Evolutionary conservation across 2,113 vertebrate genomes (phyloP).

Genomic region (Recurvirostra avosetta): DNA sequence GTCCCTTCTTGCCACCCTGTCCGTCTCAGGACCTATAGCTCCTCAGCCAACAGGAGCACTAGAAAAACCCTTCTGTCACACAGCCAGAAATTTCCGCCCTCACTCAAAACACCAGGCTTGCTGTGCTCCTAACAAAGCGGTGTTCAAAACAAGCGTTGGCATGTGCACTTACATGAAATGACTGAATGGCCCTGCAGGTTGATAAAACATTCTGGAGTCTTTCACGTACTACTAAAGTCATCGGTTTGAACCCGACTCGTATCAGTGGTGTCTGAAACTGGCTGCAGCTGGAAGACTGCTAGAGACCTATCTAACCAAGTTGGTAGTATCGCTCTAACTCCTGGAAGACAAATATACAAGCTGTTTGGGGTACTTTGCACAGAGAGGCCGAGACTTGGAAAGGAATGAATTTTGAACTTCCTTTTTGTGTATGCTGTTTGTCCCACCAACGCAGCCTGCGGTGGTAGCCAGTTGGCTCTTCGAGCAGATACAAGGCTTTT

Average conservation of each 20-base stretch:
- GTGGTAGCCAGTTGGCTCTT: background rate
- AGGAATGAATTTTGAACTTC: background rate
- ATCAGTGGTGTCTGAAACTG: background rate
- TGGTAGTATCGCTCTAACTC: background rate
- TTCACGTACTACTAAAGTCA: background rate
- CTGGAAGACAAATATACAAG: fast-evolving
- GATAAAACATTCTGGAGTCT: slow-evolving; percentile 37
- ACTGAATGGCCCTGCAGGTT: slow-evolving; percentile 32
- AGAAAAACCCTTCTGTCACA: background rate
- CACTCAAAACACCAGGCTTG: background rate
- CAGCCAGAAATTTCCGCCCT: background rate
- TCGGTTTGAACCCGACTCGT: fast-evolving
- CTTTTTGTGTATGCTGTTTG: background rate
- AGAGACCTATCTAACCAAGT: background rate
- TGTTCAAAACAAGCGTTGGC: background rate
- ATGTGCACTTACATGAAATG: background rate
- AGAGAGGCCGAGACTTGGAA: background rate
- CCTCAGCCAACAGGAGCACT: background rate
- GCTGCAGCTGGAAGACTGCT: background rate
- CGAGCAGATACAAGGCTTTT: background rate
- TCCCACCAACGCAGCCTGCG: background rate
- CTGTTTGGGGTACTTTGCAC: background rate
- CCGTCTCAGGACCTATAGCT: background rate
- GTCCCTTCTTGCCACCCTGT: background rate
- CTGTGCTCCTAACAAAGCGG: background rate